Evolutionary conservation across 2,113 vertebrate species (phyloP), one percentile per base, ranked within the genome.

Genomic region (Engraulis encrasicolus): DNA sequence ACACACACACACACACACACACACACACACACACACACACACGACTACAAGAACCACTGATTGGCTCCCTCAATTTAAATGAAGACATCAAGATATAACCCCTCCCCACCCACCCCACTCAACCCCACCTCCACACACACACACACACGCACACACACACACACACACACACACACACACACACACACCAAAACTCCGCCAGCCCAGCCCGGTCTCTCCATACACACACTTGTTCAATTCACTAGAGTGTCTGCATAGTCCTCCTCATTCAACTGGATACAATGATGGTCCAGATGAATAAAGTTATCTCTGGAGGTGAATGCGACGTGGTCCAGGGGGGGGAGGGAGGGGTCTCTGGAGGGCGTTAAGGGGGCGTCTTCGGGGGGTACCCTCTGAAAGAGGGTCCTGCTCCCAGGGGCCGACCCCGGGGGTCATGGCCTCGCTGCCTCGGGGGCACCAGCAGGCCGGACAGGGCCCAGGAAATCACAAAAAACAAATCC

Each of bases 221-320:
- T 86, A 89, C 91, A 89, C 91, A 92, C 87, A 90, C 91, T 95
- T 93, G 95, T 93, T 96, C 95, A 94, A 94, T 96, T 95, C 94
- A 95, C 94, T 96, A 92, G 94, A 96, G 95, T 95, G 95, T 95
- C 91, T 88, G 91, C 92, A 92, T 96, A 94, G 96, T 96, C 96
- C 94, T 31, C 94, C 93, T 95, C 95, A 99, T 99, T 99, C 96
- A 99, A 96, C 95, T 95, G 96, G 96, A 97, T 97, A 99, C 98
- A 99, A 99, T 97, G 97, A 99, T 96, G 95, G 96, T 95, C 96
- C 95, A 95, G 93, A 97, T 98, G 98, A 99, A 99, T 98, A 97
- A 99, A 98, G 97, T 99, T 99, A 99, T 99, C 98, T 98, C 95
- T 94, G 87, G 90, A 83, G 90, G 92, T 99, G 96, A 99, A 99